Base-by-base conservation (phyloP, 2,888 invertebrate genomes). In the Cephus pygmeus region DNA sequence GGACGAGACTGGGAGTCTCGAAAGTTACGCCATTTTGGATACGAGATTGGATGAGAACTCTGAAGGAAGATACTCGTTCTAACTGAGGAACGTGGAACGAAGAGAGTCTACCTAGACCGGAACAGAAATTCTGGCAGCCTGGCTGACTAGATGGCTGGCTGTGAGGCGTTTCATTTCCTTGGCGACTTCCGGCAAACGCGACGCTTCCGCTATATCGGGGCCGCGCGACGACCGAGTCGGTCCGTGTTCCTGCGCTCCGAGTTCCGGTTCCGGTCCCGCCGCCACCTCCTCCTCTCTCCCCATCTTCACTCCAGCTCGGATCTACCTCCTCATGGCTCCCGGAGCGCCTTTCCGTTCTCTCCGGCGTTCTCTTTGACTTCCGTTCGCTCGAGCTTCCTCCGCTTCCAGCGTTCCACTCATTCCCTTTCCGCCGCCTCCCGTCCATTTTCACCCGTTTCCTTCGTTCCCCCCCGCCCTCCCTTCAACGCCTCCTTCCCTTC, bases 131-230 rank as follows among this genome's bases (percentile, higher is more conserved):
- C 71, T 74, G 75, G 77, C 77, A 77, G 75, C 78, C 73, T 68
- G 35, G 74, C 56, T 56, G 56, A 56, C 56, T 56, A 56, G 56
- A 56, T 56, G 56, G 33, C 71, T 71, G 35, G 74, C 35, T 36
- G 85, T 85, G 88, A 86, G 89, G 89, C 87, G 89, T 90, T 91
- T 91, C 90, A 91, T 91, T 91, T 91, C 91, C 91, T 89, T 86
- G 87, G 88, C 88, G 88, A 90, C 90, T 91, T 90, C 91, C 91
- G 91, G 90, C 88, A 89, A 91, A 90, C 90, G 88, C 90, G 89
- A 89, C 88, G 90, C 90, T 91, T 91, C 90, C 91, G 91, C 87
- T 87, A 87, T 89, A 87, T 88, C 87, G 88, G 83, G 83, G 83
- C 83, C 85, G 86, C 82, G 82, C 85, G 84, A 79, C 83, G 81